Base-by-base conservation (phyloP, 2,888 invertebrate species). In the Zaprionus lineosus region DNA sequence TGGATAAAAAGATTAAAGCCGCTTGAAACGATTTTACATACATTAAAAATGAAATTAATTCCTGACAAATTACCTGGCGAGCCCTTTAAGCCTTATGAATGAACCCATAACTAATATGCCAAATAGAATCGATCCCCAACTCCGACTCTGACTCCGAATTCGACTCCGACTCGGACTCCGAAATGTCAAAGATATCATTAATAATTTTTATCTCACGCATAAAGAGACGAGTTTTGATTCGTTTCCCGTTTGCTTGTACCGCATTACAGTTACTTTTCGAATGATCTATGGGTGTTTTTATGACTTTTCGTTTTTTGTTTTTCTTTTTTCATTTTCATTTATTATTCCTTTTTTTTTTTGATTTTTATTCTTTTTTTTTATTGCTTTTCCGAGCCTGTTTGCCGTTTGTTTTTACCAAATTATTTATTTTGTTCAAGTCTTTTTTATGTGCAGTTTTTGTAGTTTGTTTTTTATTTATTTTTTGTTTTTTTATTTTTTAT, bases 401-500 rank as follows among this genome's bases (percentile, higher is more conserved):
- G 46, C 18, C 61, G 53, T 56, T 65, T 75, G 61, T 61, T 61
- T 67, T 59, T 46, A 50, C 51, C 48, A 61, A 72, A 69, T 61
- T 53, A 61, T 69, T 65, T 65, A 59, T 71, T 58, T 68, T 41
- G 65, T 16, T 62, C 39, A 50, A 46, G 48, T 44, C 37, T 48
- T 48, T 76, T 67, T 65, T 55, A 36, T 61, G 69, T 33, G 47
- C 59, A 51, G 63, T 58, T 64, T 66, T 41, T 50, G 29, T 36
- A 14, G 26, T 58, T 43, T 26, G 43, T 51, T 26, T 36, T 36
- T 50, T n/a, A n/a, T 51, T 53, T 52, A 15, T 57, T 62, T 62
- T 43, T 63, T 70, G 60, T 81, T 51, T 60, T 66, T 61, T 84
- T 82, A 77, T 74, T 84, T 81, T 71, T 71, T 64, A 41, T n/a